Evolutionary conservation across 2,797 vertebrate species (phyloP), one percentile per base, ranked within the genome.

Genomic region (Denticeps clupeoides): DNA sequence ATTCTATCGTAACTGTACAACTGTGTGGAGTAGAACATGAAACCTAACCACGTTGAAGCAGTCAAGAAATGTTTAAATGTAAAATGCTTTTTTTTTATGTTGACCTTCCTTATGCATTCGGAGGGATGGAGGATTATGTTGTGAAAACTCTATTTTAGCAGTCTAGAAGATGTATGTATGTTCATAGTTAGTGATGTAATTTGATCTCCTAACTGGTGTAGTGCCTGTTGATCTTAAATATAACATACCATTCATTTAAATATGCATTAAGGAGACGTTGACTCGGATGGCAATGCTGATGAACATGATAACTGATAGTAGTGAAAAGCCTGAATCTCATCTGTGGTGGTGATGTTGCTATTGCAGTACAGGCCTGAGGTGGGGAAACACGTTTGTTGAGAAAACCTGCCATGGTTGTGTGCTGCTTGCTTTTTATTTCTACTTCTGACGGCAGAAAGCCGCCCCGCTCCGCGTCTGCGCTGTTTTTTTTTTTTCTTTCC

Each of bases 1-100:
- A 82, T 83, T 82, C 74, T 83, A 80, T 80, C 79, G 82, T 85
- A 84, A 77, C 78, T 83, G 83, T 86, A 82, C 77, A 82, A 83
- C 77, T 82, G 78, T 85, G 81, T 83, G 79, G 78, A 78, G 79
- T 81, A 82, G 75, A 74, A 75, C 74, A 73, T 58, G 62, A 82
- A 71, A 72, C 68, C 76, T 78, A 72, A 82, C 73, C 76, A 77
- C 44, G 71, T 78, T 79, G 72, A 79, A 73, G 72, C 75, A 78
- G 75, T 81, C 71, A 81, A 64, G 44, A 77, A 72, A 74, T 62
- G 72, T 82, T 79, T 82, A 78, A 59, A 76, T 82, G 78, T 82
- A 82, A 81, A 83, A 78, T 76, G 74, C 82, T 79, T 80, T 68
- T 77, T 67, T 74, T 75, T 76, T 77, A 73, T 82, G 74, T 72